Evolutionary conservation across 1,140 invertebrate species (phyloP), one percentile per base, ranked within the genome.

Genomic region (Sarcophaga peregrina): DNA sequence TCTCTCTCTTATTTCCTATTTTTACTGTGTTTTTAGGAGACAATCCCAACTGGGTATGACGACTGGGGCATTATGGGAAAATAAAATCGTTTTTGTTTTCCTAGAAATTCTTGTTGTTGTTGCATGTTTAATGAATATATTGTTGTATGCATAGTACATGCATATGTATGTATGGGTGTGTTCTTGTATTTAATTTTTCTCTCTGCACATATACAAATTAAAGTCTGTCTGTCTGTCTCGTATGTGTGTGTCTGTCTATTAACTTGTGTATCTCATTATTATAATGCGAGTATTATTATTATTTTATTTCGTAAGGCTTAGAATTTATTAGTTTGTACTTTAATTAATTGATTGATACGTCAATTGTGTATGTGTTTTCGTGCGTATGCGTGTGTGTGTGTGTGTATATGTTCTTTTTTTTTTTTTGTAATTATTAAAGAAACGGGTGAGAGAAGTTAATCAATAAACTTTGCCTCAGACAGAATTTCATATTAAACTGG

Each of bases 311-410:
- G 45, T 76, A 17, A 10, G 11, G 25, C 25, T 37, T 37, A 37
- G 48, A 50, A 78, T 20, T 78, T 78, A 78, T 78, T 78, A 47
- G 75, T 17, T 78, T 78, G 25, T 78, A 46, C 45, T 78, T 78
- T 78, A 78, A 78, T 78, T 78, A 78, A 78, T 76, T 78, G 75
- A 78, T 52, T 78, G 75, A 78, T 52, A 78, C 47, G 75, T 20
- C 47, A 78, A 6, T 17, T n/a, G 45, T 47, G 47, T 45, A 3
- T 48, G 75, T 25, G 15, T 4, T 4, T 37, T 2, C 4, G 25
- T 37, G 25, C 25, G 1, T 2, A 4, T 37, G 4, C 4, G 25
- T 37, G 4, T 37, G 25, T 37, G 25, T 37, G 25, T 37, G 25
- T 37, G n/a, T n/a, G n/a, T n/a, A n/a, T n/a, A n/a, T n/a, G n/a